These are phyloP conservation scores for Hydractinia symbiolongicarpus DNA, from an alignment of 30 jellyfish, hydroid and myxozoan genomes.

Conservation along the genomic window DNA sequence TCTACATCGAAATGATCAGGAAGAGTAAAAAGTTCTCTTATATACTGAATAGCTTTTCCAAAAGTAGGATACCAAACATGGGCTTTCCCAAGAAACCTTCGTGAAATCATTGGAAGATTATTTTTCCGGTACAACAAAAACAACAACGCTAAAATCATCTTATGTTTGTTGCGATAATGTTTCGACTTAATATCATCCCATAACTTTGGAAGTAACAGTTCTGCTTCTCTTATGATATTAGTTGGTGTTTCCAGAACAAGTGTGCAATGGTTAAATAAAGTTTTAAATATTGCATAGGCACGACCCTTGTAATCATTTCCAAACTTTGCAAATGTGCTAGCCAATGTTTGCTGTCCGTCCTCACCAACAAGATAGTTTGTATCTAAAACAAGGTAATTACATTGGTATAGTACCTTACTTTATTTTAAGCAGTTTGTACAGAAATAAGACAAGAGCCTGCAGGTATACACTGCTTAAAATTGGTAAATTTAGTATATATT, in stretches of 20 bases:
- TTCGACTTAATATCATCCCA: neutral
- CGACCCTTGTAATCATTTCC: slow-evolving; percentile 5
- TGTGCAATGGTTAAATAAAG: neutral
- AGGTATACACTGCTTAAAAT: too few relatives aligned
- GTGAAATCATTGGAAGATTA: neutral
- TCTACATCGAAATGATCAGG: neutral
- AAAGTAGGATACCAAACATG: neutral
- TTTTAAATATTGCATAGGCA: neutral
- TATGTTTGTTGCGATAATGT: neutral
- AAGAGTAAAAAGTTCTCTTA: neutral
- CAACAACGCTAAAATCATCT: neutral
- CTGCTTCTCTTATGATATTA: neutral
- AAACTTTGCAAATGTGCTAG: slow-evolving; percentile 1
- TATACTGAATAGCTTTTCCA: slow-evolving; percentile 1
- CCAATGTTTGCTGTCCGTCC: neutral
- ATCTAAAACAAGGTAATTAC: neutral
- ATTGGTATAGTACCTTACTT: neutral
- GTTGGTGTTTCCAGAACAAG: slow-evolving; percentile 4
- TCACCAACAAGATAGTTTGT: neutral
- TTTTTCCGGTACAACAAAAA: neutral
- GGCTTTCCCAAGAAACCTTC: neutral
- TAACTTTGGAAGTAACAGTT: neutral
- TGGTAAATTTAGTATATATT: too few relatives aligned
- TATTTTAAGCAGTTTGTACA: neutral
- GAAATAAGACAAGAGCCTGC: too few relatives aligned